Evolutionary conservation across 2,888 invertebrate species (phyloP).

Genomic region (Drosophila tripunctata): DNA sequence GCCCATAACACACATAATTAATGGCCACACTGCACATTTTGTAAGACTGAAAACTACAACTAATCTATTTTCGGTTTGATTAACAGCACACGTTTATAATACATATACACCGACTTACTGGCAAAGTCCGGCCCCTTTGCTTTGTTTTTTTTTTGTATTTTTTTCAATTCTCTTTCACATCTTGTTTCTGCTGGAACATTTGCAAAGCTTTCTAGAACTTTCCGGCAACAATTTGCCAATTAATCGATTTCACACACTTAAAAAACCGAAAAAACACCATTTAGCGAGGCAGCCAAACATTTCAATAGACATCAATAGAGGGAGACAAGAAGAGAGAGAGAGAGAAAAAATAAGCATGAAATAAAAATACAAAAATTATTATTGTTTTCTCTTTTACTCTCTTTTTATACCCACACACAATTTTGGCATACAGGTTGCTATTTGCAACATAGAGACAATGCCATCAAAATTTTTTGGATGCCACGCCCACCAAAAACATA

Average conservation of each 20-base stretch:
- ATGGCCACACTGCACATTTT: too few relatives aligned
- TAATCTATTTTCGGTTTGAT: neutral
- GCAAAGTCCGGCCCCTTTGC: neutral
- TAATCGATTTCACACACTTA: slow-evolving; percentile 2
- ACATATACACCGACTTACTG: neutral
- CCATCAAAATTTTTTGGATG: too few relatives aligned
- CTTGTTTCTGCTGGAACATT: too few relatives aligned
- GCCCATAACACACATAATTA: too few relatives aligned
- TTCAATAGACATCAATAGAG: slow-evolving; percentile 25
- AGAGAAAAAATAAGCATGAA: neutral
- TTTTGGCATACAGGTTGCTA: too few relatives aligned
- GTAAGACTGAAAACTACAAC: too few relatives aligned
- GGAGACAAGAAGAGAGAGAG: too few relatives aligned
- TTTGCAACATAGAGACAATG: too few relatives aligned
- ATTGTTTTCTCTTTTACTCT: too few relatives aligned
- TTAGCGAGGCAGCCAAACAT: slow-evolving; percentile 24
- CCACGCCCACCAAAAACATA: too few relatives aligned
- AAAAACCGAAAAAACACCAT: neutral
- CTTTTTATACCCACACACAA: too few relatives aligned
- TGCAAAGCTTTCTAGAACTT: slow-evolving; percentile 10
- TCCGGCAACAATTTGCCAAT: slow-evolving; percentile 12
- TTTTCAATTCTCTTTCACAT: neutral
- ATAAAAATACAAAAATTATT: too few relatives aligned
- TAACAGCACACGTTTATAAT: neutral
- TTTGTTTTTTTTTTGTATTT: neutral